phyloP scores from a whole-genome alignment of 2,113 vertebrate species.

The Callorhinus ursinus region DNA sequence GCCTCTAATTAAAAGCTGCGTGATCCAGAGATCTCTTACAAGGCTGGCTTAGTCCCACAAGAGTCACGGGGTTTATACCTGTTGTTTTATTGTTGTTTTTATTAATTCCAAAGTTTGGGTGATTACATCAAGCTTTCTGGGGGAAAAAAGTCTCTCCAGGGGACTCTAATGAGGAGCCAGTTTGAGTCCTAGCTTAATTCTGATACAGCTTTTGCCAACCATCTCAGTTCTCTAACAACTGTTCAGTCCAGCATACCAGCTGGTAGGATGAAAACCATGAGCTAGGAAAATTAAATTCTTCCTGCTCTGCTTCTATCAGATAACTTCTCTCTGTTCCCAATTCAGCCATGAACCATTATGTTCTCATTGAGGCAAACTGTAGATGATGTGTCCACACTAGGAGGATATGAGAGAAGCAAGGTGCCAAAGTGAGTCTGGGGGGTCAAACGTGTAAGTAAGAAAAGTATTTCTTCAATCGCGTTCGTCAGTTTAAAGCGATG shows the following conservation, averaged over 20 bases:
- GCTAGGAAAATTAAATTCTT: slow-evolving; percentile 55
- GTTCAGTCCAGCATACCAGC: background rate
- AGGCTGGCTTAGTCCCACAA: background rate
- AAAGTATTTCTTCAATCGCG: background rate
- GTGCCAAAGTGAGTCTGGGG: background rate
- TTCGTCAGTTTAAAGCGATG: background rate
- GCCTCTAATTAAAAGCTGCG: slow-evolving; percentile 1
- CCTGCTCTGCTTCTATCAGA: slow-evolving; percentile 43
- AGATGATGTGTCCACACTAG: background rate
- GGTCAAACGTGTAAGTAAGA: background rate
- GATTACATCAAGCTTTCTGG: slow-evolving; percentile 8
- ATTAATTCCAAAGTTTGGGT: slow-evolving; percentile 29
- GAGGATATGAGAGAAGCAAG: background rate
- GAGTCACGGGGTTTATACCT: background rate
- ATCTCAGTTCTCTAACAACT: background rate
- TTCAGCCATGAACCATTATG: background rate
- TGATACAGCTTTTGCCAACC: background rate
- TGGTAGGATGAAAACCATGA: slow-evolving; percentile 10
- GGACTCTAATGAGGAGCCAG: background rate
- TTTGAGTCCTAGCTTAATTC: background rate
- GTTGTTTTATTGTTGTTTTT: background rate
- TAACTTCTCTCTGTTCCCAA: background rate
- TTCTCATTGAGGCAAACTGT: slow-evolving; percentile 46
- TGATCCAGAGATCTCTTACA: background rate
- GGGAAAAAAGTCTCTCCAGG: background rate